Evolutionary conservation across 2,797 vertebrate species (phyloP), one percentile per base, ranked within the genome.

Genomic region (Poeciliopsis gracilis): DNA sequence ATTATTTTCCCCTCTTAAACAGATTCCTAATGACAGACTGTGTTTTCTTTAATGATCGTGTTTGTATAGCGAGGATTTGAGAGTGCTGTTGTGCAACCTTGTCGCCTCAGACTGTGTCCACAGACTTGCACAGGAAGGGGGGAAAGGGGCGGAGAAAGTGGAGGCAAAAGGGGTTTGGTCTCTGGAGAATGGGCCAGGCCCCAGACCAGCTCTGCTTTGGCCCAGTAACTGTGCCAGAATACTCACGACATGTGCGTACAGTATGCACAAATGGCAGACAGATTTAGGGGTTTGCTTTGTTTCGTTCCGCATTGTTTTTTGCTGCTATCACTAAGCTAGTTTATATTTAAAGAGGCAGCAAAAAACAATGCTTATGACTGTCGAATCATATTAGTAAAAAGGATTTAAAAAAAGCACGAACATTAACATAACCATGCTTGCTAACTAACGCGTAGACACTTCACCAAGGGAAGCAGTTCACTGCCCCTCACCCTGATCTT

Each of bases 181-280:
- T 88, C 93, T 90, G 47, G 94, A 92, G 94, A 89, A 93, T 92
- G 87, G 94, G 89, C 93, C 94, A 93, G 95, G 94, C 93, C 93
- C 90, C 93, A 92, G 93, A 93, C 94, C 95, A 95, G 88, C 92
- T 95, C 94, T 95, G 91, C 88, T 89, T 89, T 93, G 93, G 91
- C 83, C 92, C 91, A 88, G 93, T 91, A 95, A 93, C 89, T 89
- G 83, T 92, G 94, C 91, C 94, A 95, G 95, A 93, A 94, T 93
- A 89, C 90, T 93, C 89, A 87, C 91, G 92, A 81, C 90, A 88
- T 87, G 85, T 94, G 94, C 92, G 93, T 89, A 93, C 91, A 95
- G 94, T 94, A 93, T 96, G 92, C 85, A 12, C 91, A 94, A 96
- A 95, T 92, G 95, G 92, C 93, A 91, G 93, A 95, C 95, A 96